Conservation (phyloP, 2,797 vertebrate genomes). For the Enteromius argenteus region DNA sequence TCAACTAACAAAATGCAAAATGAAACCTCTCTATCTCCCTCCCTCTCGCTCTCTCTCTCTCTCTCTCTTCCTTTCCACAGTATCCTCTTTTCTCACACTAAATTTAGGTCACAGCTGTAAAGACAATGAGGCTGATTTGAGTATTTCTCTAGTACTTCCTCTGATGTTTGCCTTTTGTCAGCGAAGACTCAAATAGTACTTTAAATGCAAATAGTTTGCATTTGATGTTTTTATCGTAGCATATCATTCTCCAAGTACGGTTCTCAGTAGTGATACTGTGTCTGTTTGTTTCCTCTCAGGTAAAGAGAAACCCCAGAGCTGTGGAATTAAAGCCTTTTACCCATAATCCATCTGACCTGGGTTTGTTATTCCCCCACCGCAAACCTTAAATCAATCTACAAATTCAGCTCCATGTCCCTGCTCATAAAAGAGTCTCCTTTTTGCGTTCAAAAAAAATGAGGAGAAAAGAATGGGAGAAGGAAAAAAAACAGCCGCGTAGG, state of each 20-base stretch:
- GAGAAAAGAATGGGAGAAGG: conserved; percentile 37
- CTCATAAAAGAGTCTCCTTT: conserved; percentile 58
- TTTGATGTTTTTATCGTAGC: conserved; percentile 14
- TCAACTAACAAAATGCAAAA: conserved; percentile 53
- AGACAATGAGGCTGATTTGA: conserved; percentile 82
- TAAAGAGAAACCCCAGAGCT: conserved; percentile 56
- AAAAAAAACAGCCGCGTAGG: conserved; percentile 62
- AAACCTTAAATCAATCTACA: conserved; percentile 63
- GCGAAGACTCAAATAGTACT: conserved; percentile 1
- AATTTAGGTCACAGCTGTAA: conserved; percentile 85
- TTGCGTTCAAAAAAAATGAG: conserved; percentile 41
- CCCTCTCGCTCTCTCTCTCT: conserved; percentile 24
- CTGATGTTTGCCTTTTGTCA: conserved; percentile 73
- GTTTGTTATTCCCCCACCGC: conserved; percentile 45
- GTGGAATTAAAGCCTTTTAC: conserved; percentile 59
- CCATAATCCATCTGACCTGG: conserved; percentile 54
- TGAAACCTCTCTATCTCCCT: conserved; percentile 4
- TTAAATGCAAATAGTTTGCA: not conserved
- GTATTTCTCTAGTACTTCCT: conserved; percentile 75
- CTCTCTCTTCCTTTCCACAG: conserved; percentile 18
- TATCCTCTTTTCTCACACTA: conserved; percentile 76
- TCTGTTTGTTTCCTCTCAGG: conserved; percentile 28
- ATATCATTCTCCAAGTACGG: not conserved
- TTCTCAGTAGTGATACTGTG: conserved; percentile 63
- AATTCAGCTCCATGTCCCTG: conserved; percentile 46